Conservation (phyloP, 2,888 invertebrate species). For the Caenorhabditis sp. region DNA sequence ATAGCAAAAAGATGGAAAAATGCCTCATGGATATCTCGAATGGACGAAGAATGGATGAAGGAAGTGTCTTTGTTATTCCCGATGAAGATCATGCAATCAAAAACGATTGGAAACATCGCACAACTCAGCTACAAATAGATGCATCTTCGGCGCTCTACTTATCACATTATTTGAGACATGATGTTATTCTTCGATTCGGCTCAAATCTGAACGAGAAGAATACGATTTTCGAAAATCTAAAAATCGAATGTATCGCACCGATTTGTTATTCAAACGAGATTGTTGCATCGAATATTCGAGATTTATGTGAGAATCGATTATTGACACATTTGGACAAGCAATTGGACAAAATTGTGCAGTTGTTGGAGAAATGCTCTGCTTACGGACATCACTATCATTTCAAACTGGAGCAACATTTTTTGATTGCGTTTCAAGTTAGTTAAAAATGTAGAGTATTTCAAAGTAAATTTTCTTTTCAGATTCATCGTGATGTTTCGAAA, state of each 20-base stretch:
- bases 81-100: constrained; percentile 10
- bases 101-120: neutral
- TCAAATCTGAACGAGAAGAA: neutral
- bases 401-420: constrained; percentile 36
- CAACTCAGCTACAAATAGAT: neutral
- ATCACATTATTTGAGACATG: neutral
- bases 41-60: constrained; percentile 28
- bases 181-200: neutral
- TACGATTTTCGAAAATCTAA: constrained; percentile 2
- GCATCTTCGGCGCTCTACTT: neutral
- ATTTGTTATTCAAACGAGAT: constrained; percentile 25
- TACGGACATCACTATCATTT: constrained; percentile 15
- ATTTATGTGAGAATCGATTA: constrained; percentile 12
- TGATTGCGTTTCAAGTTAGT: constrained; percentile 32
- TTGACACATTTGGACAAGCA: constrained; percentile 33
- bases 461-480: neutral
- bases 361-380: neutral
- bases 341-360: constrained; percentile 10
- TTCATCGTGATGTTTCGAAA: constrained; percentile 44
- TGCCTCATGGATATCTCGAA: constrained; percentile 31
- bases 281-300: constrained; percentile 17
- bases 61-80: constrained; percentile 30
- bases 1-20: constrained; percentile 11
- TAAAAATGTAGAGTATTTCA: neutral
- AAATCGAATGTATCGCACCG: constrained; percentile 12